Conservation (phyloP, 1,140 invertebrate genomes). For the Aethina tumida region DNA sequence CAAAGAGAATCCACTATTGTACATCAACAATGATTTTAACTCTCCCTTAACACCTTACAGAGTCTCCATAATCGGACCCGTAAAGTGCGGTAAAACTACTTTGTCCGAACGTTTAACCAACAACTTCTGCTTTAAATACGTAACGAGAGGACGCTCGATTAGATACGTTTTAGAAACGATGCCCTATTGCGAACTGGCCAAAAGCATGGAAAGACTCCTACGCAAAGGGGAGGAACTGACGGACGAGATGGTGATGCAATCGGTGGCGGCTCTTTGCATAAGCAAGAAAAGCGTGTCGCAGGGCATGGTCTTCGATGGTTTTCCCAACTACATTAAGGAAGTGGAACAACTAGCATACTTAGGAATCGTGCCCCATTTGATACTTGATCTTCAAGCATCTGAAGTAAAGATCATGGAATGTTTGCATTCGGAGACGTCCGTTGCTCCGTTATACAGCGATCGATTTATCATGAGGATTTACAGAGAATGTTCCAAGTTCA, state of each 20-base stretch:
- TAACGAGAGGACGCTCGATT: constrained; percentile 41
- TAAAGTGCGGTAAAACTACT: constrained; percentile 74
- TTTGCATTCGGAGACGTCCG: constrained; percentile 22
- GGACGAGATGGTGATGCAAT: constrained; percentile 36
- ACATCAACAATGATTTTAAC: constrained; percentile 34
- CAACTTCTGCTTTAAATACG: constrained; percentile 39
- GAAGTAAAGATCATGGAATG: constrained; percentile 33
- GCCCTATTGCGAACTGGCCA: constrained; percentile 37
- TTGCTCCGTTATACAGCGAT: constrained; percentile 35
- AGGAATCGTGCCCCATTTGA: constrained; percentile 42
- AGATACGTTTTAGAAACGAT: constrained; percentile 39
- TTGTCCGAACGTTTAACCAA: constrained; percentile 43
- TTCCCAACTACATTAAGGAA: too few species aligned
- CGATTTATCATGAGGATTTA: constrained; percentile 37
- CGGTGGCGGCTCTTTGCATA: constrained; percentile 39
- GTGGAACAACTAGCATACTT: constrained; percentile 36
- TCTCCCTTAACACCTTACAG: constrained; percentile 49
- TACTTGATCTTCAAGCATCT: constrained; percentile 40
- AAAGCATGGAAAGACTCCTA: constrained; percentile 32
- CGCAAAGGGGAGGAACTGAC: constrained; percentile 34
- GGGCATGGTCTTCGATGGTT: constrained; percentile 47
- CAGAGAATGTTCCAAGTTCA: constrained; percentile 34
- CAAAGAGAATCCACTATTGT: constrained; percentile 42
- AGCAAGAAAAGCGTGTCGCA: constrained; percentile 37
- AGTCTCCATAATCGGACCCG: constrained; percentile 71